Evolutionary conservation across 2,113 vertebrate species (phyloP).

Genomic region (Ochotona curzoniae): DNA sequence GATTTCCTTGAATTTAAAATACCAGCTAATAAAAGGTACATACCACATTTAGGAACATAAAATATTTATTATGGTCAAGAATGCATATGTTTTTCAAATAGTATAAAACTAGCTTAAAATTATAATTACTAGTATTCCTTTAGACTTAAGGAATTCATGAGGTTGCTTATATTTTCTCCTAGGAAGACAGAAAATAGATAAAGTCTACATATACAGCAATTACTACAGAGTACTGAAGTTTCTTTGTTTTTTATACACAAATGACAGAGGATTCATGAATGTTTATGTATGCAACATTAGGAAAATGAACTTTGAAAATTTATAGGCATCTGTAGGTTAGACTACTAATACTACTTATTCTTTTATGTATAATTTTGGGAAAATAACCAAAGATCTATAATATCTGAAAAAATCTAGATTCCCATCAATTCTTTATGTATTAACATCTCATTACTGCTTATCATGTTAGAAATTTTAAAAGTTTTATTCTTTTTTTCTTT

Average conservation of each 20-base stretch:
- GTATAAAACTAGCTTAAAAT: background rate
- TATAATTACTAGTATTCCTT: background rate
- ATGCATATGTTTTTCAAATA: background rate
- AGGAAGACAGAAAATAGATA: background rate
- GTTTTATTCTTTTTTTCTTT: too few species aligned
- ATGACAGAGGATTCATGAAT: conserved; percentile 3
- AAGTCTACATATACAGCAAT: background rate
- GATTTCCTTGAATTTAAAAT: background rate
- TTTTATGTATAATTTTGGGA: background rate
- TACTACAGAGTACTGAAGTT: background rate
- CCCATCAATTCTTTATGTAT: conserved; percentile 10
- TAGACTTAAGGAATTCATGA: background rate
- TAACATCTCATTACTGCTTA: conserved; percentile 60
- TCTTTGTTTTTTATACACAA: background rate
- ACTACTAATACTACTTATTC: background rate
- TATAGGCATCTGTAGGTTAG: background rate
- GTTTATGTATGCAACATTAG: conserved; percentile 7
- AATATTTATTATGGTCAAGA: background rate
- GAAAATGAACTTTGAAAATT: conserved; percentile 43
- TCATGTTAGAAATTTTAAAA: conserved; percentile 58
- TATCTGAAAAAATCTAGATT: background rate
- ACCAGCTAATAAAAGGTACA: background rate
- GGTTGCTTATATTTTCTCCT: background rate
- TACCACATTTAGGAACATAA: background rate
- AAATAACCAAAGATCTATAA: background rate